These are phyloP conservation scores for Oncorhynchus keta DNA, from an alignment of 2,113 vertebrate genomes.

Conservation along the genomic window DNA sequence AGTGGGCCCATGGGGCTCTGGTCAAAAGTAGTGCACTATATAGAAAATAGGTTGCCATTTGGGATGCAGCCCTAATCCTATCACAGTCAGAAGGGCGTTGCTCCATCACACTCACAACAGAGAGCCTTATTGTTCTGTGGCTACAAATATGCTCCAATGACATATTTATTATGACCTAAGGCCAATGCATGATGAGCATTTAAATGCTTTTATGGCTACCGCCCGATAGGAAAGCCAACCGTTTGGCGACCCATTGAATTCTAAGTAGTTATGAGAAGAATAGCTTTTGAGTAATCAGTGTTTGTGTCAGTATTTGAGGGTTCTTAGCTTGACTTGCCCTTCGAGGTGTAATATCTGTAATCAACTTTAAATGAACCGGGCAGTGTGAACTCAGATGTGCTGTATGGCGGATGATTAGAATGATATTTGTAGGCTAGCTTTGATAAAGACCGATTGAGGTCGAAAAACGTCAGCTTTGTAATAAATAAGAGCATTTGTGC, in stretches of 20 bases:
- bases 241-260: not conserved
- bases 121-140: not conserved
- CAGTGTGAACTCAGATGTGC: too few relatives aligned
- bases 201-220: slow-evolving; percentile 30
- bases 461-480: too few relatives aligned
- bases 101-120: slow-evolving; percentile 37
- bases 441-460: too few relatives aligned
- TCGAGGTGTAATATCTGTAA: too few relatives aligned
- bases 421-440: too few relatives aligned
- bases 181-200: slow-evolving; percentile 34
- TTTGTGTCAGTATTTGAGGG: not conserved
- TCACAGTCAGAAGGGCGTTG: slow-evolving; percentile 22
- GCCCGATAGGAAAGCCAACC: slow-evolving; percentile 29
- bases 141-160: slow-evolving; percentile 30
- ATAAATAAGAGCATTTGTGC: too few relatives aligned
- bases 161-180: slow-evolving; percentile 20
- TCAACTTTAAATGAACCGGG: too few relatives aligned
- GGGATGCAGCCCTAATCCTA: slow-evolving; percentile 30
- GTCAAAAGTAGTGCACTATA: too few relatives aligned
- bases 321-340: not conserved
- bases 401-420: too few relatives aligned
- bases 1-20: too few relatives aligned
- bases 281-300: not conserved
- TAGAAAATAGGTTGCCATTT: too few relatives aligned
- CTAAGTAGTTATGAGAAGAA: not conserved